These are phyloP conservation scores for Palythoa heliodiscus DNA, from an alignment of 92 coral and sea anemone species.

Conservation along the genomic window DNA sequence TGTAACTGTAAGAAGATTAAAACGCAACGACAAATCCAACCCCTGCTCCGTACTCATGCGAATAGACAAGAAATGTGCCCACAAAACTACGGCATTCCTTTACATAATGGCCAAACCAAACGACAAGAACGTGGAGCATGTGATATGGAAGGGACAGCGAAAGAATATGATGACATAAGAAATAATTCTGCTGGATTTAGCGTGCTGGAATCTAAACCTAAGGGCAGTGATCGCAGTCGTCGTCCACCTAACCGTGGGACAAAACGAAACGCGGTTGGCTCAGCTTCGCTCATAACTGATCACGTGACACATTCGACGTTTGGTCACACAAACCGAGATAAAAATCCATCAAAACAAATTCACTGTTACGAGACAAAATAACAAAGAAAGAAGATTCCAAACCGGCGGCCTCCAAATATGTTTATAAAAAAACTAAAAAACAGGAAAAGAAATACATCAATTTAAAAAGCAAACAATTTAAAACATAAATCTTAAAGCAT, in stretches of 20 bases:
- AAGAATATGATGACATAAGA: neutral
- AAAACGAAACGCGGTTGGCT: neutral
- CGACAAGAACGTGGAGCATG: neutral
- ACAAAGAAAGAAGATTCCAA: neutral
- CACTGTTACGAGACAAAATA: neutral
- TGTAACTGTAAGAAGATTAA: neutral
- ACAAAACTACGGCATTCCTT: slow-evolving; percentile 14
- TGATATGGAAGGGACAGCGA: neutral
- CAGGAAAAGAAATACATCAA: no score
- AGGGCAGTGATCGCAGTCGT: neutral
- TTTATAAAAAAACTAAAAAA: no score
- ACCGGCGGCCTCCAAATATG: no score
- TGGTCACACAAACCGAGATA: slow-evolving; percentile 4
- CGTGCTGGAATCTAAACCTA: neutral
- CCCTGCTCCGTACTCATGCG: neutral
- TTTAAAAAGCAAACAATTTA: no score
- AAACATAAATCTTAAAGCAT: no score
- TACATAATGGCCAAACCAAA: neutral
- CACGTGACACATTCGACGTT: slow-evolving; percentile 32
- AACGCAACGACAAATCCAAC: neutral
- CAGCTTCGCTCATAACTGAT: slow-evolving; percentile 18
- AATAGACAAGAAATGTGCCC: neutral
- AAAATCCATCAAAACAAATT: slow-evolving; percentile 11
- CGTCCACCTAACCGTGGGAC: neutral
- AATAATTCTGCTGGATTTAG: neutral